Base-by-base conservation (phyloP, 2,113 vertebrate species). In the Rhea pennata region DNA sequence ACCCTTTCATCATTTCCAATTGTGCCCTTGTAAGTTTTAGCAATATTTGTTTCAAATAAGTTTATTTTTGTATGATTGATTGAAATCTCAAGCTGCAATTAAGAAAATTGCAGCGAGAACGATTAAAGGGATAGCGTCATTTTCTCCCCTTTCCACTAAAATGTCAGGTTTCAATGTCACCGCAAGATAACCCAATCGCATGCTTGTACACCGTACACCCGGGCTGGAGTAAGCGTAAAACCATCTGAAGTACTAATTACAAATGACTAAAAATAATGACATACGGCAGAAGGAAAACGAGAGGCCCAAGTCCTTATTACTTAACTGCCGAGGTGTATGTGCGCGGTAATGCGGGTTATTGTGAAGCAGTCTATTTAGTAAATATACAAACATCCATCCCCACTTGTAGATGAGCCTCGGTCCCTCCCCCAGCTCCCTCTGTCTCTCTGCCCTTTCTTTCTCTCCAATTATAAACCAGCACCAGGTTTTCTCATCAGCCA, bases 401-500 rank as follows among this genome's bases (percentile, higher is more conserved):
- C 92, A 96, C 96, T 93, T 94, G 96, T 95, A 83, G 95, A 90
- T 64, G 19, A 83, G 83, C 39, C 84, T 65, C 81, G 3, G 53
- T 69, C 96, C 95, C 94, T 94, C 95, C 94, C 95, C 56, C 69
- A 90, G 22, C 92, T 59, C 91, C 94, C 90, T 89, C 93, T 61
- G 56, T 94, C 91, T 97, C 94, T 82, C 82, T 96, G 98, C 98
- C 98, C 98, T 98, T 98, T 98, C 98, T 97, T 97, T 97, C 97
- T 98, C 98, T 98, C 98, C 98, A 98, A 98, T 98, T 99, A 99
- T 98, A 98, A 98, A 97, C 96, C 97, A 96, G 98, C 95, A 96
- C 98, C 98, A 98, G 98, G 98, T 99, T 99, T 99, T 98, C 97
- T 97, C 98, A 98, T 99, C 99, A 99, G 98, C 98, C 96, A 97